Percentiles rank a stretch among this genome's conserved stretches.
These are phyloP conservation scores for Oedothorax gibbosus DNA, from an alignment of 1,140 invertebrate genomes.

Conservation along the genomic window DNA sequence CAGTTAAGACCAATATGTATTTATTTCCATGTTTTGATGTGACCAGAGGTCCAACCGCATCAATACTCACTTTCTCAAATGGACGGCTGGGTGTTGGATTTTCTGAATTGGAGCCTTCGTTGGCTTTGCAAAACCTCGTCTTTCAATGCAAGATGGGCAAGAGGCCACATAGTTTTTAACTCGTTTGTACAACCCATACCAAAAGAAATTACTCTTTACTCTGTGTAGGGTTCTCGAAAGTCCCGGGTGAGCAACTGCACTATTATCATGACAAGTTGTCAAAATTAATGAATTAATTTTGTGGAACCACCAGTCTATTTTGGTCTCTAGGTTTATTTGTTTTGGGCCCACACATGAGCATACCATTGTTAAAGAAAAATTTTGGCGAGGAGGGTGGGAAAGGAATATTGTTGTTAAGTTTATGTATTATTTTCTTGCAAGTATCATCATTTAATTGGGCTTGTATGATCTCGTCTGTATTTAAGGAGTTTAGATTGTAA, in stretches of 20 bases:
- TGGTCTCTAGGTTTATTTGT: not conserved
- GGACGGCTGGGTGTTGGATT: not conserved
- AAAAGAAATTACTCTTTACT: conserved; percentile 20
- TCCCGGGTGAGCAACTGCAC: not conserved
- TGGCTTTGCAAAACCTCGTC: not conserved
- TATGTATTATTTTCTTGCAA: not conserved
- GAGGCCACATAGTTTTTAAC: not conserved
- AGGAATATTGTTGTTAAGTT: not conserved
- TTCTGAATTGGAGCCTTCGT: not conserved
- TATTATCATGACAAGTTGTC: not conserved
- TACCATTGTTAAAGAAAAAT: not conserved
- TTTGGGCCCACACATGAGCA: not conserved
- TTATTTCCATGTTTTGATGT: conserved; percentile 4
- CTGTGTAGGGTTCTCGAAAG: not conserved
- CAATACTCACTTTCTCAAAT: not conserved
- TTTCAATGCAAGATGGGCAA: not conserved
- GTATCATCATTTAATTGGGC: not conserved
- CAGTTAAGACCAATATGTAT: not conserved
- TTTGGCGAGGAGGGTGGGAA: not conserved
- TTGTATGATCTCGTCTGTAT: not conserved
- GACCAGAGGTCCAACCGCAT: not conserved
- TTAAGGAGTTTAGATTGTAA: not conserved
- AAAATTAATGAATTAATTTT: not conserved
- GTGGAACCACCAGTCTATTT: not conserved
- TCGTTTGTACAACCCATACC: not conserved